phyloP scores from a whole-genome alignment of 2,113 vertebrate species.

The Perca fluviatilis region DNA sequence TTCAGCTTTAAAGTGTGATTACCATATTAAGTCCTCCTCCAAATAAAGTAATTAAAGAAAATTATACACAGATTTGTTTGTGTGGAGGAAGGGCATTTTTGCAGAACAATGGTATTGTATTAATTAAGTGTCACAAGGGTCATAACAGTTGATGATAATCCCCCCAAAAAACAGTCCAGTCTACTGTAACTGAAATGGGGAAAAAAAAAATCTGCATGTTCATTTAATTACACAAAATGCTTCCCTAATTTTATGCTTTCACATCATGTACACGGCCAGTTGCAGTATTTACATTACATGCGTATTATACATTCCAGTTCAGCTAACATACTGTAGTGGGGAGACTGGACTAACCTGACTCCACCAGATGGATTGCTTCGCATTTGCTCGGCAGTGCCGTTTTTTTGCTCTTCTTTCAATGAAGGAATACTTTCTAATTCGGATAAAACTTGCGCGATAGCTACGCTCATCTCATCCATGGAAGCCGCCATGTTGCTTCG shows the following conservation, averaged over 20 bases:
- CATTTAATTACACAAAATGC: background rate
- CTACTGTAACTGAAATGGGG: background rate
- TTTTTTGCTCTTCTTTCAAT: no score
- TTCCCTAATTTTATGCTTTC: background rate
- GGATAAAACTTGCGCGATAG: no score
- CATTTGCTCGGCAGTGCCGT: no score
- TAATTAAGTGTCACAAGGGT: conserved; percentile 17
- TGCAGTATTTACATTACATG: background rate
- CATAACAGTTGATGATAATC: background rate
- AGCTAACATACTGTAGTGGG: no score
- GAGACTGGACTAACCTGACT: no score
- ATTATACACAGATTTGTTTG: conserved; percentile 7
- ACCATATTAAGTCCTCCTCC: conserved; percentile 23
- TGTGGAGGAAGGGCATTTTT: conserved; percentile 13
- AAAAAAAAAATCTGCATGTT: background rate
- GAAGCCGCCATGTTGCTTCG: no score
- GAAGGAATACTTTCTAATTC: no score
- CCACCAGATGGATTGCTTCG: no score
- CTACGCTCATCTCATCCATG: no score
- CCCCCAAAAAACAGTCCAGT: background rate
- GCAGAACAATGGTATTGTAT: background rate
- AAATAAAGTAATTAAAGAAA: conserved; percentile 39
- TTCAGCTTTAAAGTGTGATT: conserved; percentile 22
- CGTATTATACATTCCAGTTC: background rate
- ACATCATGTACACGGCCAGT: background rate